Evolutionary conservation across 2,797 vertebrate genomes (phyloP), one percentile per base, ranked within the genome.

Genomic region (Crypturellus tataupa): DNA sequence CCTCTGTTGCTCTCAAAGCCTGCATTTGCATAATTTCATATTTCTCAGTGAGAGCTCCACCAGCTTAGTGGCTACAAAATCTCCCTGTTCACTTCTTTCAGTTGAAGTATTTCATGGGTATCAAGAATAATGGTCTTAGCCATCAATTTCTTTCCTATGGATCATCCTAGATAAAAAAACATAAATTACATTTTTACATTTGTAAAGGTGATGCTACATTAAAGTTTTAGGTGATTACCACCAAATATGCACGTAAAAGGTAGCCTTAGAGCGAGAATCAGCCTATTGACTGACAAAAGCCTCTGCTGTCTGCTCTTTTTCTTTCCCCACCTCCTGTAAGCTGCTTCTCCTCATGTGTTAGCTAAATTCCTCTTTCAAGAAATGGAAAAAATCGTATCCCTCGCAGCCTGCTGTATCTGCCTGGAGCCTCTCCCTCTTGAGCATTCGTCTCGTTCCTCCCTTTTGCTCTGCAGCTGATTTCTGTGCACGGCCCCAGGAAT

Each of bases 21-120:
- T 23, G 51, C 33, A 95, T 97, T 96, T 97, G 79, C 95, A 96
- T 97, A 97, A 97, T 97, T 97, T 95, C 94, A 94, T 90, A 93
- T 96, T 96, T 96, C 88, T 93, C 90, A 89, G 80, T 37, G 51
- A 95, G 82, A 95, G 42, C 56, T 82, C 85, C 46, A 59, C 82
- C 65, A 89, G 93, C 73, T 96, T 93, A 94, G 84, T 49, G n/a
- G 65, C 68, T 65, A 79, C 33, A 85, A 94, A 97, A 91, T 88
- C 94, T 90, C 80, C 76, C 12, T 85, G 95, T 88, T 93, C 70
- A 79, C 76, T 93, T 85, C 62, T 78, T 91, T 89, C 85, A 63
- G 87, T 71, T 92, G 70, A 96, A 96, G 89, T 87, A 94, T 95
- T 97, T 97, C 77, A 97, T 63, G 96, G 94, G 63, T 97, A 95